A percentile compares a stretch with the other conserved stretches of the same genome.
Evolutionary conservation across 2,113 vertebrate genomes (phyloP).

Genomic region (Epinephelus cyanopodus): DNA sequence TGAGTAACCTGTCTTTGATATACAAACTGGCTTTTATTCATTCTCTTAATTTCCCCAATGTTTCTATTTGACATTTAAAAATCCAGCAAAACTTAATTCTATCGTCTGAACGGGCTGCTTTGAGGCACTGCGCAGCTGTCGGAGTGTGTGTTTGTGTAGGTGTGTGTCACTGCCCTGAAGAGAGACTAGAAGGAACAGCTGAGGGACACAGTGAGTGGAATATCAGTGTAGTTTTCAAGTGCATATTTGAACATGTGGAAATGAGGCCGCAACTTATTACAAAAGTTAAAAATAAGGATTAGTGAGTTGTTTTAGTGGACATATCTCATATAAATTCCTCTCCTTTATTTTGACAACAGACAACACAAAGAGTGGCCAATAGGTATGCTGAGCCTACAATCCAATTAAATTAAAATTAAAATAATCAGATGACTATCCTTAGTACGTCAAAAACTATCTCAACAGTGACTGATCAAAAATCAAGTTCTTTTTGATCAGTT

Average conservation of each 20-base stretch:
- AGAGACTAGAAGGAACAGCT: background rate
- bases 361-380: too few relatives aligned
- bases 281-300: background rate
- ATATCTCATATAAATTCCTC: background rate
- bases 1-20: background rate
- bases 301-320: background rate
- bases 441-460: too few relatives aligned
- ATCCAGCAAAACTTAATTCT: background rate
- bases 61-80: conserved; percentile 6
- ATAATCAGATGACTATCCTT: too few relatives aligned
- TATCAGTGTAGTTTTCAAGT: background rate
- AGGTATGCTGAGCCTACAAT: too few relatives aligned
- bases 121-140: background rate
- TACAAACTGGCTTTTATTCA: background rate
- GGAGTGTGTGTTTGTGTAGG: background rate
- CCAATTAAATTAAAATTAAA: too few relatives aligned
- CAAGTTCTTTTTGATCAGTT: too few relatives aligned
- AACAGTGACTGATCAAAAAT: too few relatives aligned
- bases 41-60: background rate
- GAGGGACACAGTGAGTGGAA: background rate
- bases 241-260: conserved; percentile 3
- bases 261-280: background rate
- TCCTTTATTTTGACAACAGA: too few relatives aligned
- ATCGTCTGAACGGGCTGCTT: background rate
- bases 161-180: background rate